These are phyloP conservation scores for Tinea pellionella DNA, from an alignment of 2,888 invertebrate species.

Conservation along the genomic window DNA sequence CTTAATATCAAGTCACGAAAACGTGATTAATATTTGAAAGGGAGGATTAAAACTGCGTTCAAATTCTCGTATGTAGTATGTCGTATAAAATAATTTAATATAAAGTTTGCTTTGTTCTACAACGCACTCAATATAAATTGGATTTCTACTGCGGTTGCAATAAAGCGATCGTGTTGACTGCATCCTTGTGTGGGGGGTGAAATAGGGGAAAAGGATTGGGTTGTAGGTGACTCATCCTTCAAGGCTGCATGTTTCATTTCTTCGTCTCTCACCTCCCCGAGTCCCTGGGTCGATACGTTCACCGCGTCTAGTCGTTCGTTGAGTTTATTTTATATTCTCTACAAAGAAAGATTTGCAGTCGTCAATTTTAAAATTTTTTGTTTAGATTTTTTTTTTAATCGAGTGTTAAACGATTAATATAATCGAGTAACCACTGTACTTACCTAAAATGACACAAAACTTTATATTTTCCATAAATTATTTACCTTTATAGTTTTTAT, in stretches of 20 bases:
- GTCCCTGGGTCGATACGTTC: slow-evolving; percentile 40
- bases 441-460: no score
- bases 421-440: no score
- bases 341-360: no score
- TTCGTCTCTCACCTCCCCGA: neutral
- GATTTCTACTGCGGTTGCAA: neutral
- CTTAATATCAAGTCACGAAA: no score
- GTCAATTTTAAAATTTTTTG: no score
- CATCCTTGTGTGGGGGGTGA: neutral
- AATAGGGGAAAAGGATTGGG: neutral
- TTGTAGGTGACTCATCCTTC: neutral
- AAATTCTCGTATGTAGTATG: neutral
- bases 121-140: neutral
- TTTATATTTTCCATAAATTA: no score
- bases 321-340: neutral
- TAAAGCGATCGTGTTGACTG: neutral
- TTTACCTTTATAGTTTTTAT: no score
- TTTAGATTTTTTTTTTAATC: no score
- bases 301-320: slow-evolving; percentile 37
- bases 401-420: no score
- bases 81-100: neutral
- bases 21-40: neutral
- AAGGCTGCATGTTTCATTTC: slow-evolving; percentile 10
- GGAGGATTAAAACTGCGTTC: neutral
- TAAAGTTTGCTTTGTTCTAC: neutral